Base-by-base conservation (phyloP, 2,888 invertebrate genomes). In the Nesidiocoris tenuis region DNA sequence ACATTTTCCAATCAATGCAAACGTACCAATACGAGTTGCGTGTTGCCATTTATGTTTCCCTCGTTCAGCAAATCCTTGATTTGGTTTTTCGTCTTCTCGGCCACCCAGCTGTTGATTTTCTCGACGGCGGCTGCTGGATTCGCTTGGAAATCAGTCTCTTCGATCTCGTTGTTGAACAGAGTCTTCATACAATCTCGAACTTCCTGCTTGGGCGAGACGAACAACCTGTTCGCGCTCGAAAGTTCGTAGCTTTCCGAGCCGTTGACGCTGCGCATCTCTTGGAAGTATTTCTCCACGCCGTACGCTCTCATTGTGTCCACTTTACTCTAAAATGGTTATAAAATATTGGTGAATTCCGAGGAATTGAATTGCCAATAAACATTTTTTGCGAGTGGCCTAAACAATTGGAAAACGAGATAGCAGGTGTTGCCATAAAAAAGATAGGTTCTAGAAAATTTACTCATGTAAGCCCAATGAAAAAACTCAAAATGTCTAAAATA, bases 61-160 rank as follows among this genome's bases (percentile, higher is more conserved):
- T 84, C 81, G 0, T 90, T 88, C 7, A 95, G 82, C 75, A 95
- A 84, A 79, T 94, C 88, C 70, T 88, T 87, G 79, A 95, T 94
- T 83, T 94, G 89, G 78, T 90, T 87, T 80, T 89, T 90, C 0
- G 95, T 95, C 21, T 87, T 83, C 55, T 87, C 87, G 77, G 90
- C 88, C 3, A 94, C 92, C 93, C 94, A 95, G 1, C 86, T 82
- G 82, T 95, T 95, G 79, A 95, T 94, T 65, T 84, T 82, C 1
- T 84, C 81, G 9, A 91, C 87, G 0, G 90, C 86, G 1, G 83
- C 85, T 22, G 86, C 87, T 0, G 91, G 87, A 77, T 89, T 84
- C 0, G 85, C 83, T 61, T 82, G 85, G 84, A 95, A 93, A 82
- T 93, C 88, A 57, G 83, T 77, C 22, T 77, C 75, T 24, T 81